Evolutionary conservation across 2,888 invertebrate genomes (phyloP).

Genomic region (Dimorphilus gyrociliatus): DNA sequence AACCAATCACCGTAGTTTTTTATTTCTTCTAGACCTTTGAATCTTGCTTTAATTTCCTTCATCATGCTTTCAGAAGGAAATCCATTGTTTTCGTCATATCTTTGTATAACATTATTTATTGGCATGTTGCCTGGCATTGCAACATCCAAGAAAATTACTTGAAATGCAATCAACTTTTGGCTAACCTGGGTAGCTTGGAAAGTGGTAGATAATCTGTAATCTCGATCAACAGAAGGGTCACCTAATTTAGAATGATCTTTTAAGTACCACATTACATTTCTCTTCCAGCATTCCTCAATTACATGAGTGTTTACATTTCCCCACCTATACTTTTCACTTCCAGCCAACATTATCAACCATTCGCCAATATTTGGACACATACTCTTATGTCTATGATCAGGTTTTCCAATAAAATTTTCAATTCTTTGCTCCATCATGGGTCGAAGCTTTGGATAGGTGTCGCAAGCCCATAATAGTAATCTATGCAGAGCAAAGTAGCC

Average conservation of each 20-base stretch:
- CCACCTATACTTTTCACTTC: conserved; percentile 22
- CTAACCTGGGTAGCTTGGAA: conserved; percentile 17
- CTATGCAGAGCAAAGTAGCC: conserved; percentile 24
- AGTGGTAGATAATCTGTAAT: conserved; percentile 16
- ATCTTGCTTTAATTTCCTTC: conserved; percentile 17
- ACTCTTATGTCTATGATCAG: conserved; percentile 16
- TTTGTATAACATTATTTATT: conserved; percentile 14
- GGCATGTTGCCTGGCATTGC: conserved; percentile 20
- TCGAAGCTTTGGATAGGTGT: conserved; percentile 19
- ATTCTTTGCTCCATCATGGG: conserved; percentile 14
- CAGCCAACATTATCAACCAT: conserved; percentile 20
- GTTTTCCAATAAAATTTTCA: conserved; percentile 17
- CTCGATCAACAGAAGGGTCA: conserved; percentile 16
- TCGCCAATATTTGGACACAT: conserved; percentile 25
- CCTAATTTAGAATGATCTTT: conserved; percentile 22
- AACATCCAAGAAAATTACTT: conserved; percentile 22
- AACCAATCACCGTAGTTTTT: conserved; percentile 21
- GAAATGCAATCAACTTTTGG: conserved; percentile 21
- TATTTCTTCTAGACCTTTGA: conserved; percentile 16
- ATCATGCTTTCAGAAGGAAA: conserved; percentile 22
- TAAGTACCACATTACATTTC: conserved; percentile 28
- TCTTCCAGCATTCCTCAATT: conserved; percentile 18
- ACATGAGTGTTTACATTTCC: conserved; percentile 19
- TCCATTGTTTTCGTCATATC: conserved; percentile 21
- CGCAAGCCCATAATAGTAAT: conserved; percentile 20